Evolutionary conservation across 2,797 vertebrate genomes (phyloP).

Genomic region (Acanthis flammea): DNA sequence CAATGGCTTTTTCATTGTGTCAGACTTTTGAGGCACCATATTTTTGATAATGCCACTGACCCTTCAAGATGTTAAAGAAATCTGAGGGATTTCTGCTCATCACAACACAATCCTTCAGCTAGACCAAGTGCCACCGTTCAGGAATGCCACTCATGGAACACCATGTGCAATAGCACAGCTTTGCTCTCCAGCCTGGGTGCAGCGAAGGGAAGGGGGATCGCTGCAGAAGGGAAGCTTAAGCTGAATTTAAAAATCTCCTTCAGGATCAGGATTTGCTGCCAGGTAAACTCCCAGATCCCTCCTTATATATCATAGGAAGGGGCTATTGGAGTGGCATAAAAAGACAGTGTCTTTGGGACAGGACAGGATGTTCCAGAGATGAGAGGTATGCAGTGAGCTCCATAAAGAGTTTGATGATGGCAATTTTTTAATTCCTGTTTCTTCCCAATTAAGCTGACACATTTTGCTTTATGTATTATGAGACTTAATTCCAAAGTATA

Average conservation of each 20-base stretch:
- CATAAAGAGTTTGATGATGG: not conserved
- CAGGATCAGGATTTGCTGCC: not conserved
- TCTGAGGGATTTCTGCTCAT: not conserved
- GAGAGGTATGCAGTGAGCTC: not conserved
- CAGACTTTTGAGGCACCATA: not conserved
- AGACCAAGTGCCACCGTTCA: not conserved
- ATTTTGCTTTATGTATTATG: not conserved
- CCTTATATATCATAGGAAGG: not conserved
- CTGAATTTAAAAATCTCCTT: not conserved
- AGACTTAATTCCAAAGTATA: not conserved
- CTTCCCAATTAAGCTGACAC: not conserved
- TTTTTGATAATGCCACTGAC: not conserved
- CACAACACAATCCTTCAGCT: not conserved
- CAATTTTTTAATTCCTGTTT: not conserved
- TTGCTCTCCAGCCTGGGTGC: not conserved
- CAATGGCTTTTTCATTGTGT: not conserved
- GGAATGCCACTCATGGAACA: not conserved
- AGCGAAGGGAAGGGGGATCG: not conserved
- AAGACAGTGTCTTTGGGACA: not conserved
- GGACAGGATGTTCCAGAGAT: not conserved
- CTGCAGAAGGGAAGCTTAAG: not conserved
- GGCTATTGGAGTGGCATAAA: not conserved
- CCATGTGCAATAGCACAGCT: not conserved
- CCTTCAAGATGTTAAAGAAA: not conserved
- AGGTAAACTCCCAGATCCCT: not conserved